Percentiles rank a stretch among this genome's conserved stretches.
Evolutionary conservation across 2,888 invertebrate genomes (phyloP).

Genomic region (Ochropleura leucogaster): DNA sequence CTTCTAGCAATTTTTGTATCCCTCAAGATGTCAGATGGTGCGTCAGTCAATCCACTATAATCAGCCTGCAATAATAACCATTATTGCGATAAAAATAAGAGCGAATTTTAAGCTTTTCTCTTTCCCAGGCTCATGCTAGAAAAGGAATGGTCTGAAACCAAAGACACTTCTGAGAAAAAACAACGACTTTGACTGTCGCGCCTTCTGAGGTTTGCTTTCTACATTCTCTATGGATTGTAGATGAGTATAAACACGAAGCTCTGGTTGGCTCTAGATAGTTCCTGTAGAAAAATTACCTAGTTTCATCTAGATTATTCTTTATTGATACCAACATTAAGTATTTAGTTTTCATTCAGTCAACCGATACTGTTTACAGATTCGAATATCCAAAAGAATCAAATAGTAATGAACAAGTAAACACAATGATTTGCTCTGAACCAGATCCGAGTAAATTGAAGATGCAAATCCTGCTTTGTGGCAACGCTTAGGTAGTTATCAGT

Average conservation of each 20-base stretch:
- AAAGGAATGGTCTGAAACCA: conserved; percentile 16
- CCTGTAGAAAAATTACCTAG: conserved; percentile 17
- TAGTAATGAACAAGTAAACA: conserved; percentile 15
- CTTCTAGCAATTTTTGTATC: background rate
- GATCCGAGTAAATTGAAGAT: conserved; percentile 36
- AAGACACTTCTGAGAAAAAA: conserved; percentile 33
- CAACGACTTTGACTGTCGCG: conserved; percentile 53
- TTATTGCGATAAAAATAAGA: conserved; percentile 14
- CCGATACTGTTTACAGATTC: conserved; percentile 53
- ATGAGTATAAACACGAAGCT: conserved; percentile 16
- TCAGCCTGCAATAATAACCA: background rate
- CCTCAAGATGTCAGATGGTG: conserved; percentile 48
- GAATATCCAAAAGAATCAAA: conserved; percentile 33
- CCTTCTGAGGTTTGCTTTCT: conserved; percentile 69
- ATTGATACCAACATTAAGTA: background rate
- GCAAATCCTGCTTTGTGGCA: conserved; percentile 49
- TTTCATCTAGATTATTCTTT: conserved; percentile 9
- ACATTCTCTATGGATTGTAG: conserved; percentile 23
- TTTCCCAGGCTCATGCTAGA: conserved; percentile 33
- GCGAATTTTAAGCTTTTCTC: conserved; percentile 45
- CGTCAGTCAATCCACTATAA: conserved; percentile 56
- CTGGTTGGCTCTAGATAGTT: conserved; percentile 1
- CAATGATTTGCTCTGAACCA: conserved; percentile 8
- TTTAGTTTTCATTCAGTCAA: conserved; percentile 15
- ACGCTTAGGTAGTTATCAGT: conserved; percentile 45